A percentile compares a stretch with the other conserved stretches of the same genome.
Evolutionary conservation across 2,888 invertebrate species (phyloP).

Genomic region (Eristalis pertinax): DNA sequence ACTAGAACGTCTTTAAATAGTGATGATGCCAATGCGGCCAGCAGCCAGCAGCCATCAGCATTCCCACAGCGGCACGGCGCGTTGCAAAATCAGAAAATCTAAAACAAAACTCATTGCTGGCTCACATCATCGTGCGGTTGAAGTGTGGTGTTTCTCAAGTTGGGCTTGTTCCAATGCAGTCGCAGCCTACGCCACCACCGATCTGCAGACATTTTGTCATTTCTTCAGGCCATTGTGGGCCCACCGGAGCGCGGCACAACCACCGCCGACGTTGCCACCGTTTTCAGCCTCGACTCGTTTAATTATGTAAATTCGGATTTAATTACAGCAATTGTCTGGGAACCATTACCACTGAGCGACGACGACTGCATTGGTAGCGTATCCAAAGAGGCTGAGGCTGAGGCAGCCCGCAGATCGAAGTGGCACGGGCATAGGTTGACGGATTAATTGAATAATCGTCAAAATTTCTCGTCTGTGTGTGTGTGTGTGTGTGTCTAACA

Average conservation of each 20-base stretch:
- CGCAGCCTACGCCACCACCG: constrained; percentile 43
- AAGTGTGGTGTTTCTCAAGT: constrained; percentile 33
- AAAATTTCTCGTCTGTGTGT: background rate
- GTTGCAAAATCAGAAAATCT: constrained; percentile 43
- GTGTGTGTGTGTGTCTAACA: constrained; percentile 6
- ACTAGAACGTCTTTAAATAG: constrained; percentile 7
- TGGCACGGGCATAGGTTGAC: background rate
- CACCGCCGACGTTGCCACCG: constrained; percentile 23
- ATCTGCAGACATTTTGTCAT: constrained; percentile 66
- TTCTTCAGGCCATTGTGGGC: constrained; percentile 34
- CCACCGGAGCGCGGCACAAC: background rate
- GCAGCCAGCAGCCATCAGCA: background rate
- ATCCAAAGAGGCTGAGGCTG: background rate
- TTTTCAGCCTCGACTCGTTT: constrained; percentile 44
- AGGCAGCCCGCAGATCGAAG: background rate
- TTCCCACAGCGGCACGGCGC: constrained; percentile 39
- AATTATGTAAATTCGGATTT: constrained; percentile 70
- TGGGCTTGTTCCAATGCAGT: constrained; percentile 47
- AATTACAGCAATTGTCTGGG: constrained; percentile 70
- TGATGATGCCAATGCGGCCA: constrained; percentile 24
- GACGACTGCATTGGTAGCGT: background rate
- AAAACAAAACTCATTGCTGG: background rate
- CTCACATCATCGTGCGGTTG: constrained; percentile 50
- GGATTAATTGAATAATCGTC: constrained; percentile 50
- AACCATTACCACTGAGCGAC: constrained; percentile 44